Base-by-base conservation (phyloP, 2,888 invertebrate genomes). In the Metalampra italica region DNA sequence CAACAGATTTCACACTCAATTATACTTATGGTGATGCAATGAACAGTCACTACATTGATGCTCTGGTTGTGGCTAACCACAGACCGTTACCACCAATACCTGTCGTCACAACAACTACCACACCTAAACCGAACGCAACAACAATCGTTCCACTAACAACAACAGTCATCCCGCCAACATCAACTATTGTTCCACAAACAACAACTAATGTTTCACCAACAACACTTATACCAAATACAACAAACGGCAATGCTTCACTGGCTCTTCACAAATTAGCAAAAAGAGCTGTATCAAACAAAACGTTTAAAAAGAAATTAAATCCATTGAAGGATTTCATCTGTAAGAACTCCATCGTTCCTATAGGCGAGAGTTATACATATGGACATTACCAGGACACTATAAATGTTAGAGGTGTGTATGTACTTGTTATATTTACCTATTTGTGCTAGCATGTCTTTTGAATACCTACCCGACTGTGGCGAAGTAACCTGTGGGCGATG, bases 321-420 rank as follows among this genome's bases (percentile, higher is more conserved):
- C 14, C 57, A 1, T 47, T 62, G 0, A 70, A 73, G 44, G 70
- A 70, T 40, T 69, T 71, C n/a, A 68, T 72, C 13, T 89, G 88
- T 47, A 70, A 81, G 37, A 80, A 81, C 37, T 92, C 92, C 61
- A 90, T 90, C n/a, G 85, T 95, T 15, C 91, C 93, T 0, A 88
- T 91, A 37, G 93, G 94, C 68, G 82, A 91, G 2, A 91, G 91
- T 29, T 93, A 93, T 62, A 92, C 92, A 0, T 94, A 94, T 70
- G 96, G 96, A 8, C 93, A 93, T 68, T 96, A 95, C 69, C 85
- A 90, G 37, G 91, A 90, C 50, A 90, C 90, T 45, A 72, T 96
- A 46, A 82, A 90, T 45, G 92, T 93, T 0, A 93, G 93, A 91
- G 93, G 96, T 96, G 72, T 84, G 74, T 47, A 29, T 12, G 40